Conservation (phyloP, 2,888 invertebrate genomes). For the Tryphoninae sp. region DNA sequence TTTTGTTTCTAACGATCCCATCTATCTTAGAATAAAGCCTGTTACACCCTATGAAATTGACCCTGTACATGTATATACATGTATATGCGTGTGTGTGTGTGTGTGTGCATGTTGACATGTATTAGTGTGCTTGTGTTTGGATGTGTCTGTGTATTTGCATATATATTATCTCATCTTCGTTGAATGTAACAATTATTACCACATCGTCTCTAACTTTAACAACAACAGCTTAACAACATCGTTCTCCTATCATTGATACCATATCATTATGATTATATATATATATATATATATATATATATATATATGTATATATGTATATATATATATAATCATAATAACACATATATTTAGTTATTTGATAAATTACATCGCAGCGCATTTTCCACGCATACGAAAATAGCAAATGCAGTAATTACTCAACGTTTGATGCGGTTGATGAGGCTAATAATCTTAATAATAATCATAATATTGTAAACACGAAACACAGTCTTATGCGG, state of each 20-base stretch:
- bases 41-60: too few relatives aligned
- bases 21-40: too few relatives aligned
- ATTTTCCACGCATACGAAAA: slow-evolving; percentile 38
- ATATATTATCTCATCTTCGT: slow-evolving; percentile 33
- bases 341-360: slow-evolving; percentile 2
- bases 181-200: slow-evolving; percentile 73
- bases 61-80: too few relatives aligned
- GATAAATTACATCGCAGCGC: slow-evolving; percentile 40
- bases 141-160: slow-evolving; percentile 4
- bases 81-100: too few relatives aligned
- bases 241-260: slow-evolving; percentile 72
- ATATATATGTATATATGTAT: too few relatives aligned
- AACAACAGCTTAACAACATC: slow-evolving; percentile 77
- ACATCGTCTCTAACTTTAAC: slow-evolving; percentile 76
- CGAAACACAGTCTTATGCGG: not conserved
- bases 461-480: not conserved
- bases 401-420: slow-evolving; percentile 19
- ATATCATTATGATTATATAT: slow-evolving; percentile 48
- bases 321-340: too few relatives aligned
- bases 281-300: slow-evolving; percentile 21
- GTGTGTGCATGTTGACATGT: too few relatives aligned
- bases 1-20: too few relatives aligned
- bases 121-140: too few relatives aligned
- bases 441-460: not conserved
- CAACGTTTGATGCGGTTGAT: not conserved